Evolutionary conservation across 2,113 vertebrate species (phyloP).

Genomic region (Capreolus pygargus): DNA sequence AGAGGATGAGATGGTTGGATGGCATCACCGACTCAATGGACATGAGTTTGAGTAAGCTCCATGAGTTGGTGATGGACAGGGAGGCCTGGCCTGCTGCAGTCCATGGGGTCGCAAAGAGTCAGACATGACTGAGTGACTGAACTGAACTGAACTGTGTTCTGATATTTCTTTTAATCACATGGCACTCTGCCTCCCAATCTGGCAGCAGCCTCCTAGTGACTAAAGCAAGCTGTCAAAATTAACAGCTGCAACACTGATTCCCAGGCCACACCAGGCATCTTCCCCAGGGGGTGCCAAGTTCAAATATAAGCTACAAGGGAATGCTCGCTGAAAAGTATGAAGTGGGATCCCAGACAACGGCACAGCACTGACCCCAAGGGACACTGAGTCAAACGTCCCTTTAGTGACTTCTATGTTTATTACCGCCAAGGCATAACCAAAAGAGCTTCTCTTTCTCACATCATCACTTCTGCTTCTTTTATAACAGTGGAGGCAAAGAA

Average conservation of each 20-base stretch:
- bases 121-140: neutral
- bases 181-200: neutral
- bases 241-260: neutral
- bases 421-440: neutral
- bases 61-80: neutral
- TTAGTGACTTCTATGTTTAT: neutral
- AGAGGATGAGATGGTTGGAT: neutral
- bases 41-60: neutral
- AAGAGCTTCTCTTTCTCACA: neutral
- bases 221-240: neutral
- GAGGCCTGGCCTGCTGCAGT: neutral
- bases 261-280: neutral
- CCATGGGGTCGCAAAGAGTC: neutral
- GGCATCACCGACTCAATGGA: neutral
- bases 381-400: neutral
- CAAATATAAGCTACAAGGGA: neutral
- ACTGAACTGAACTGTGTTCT: neutral
- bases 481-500: neutral
- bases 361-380: rapidly evolving
- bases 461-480: neutral
- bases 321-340: neutral
- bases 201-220: neutral
- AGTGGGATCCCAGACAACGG: neutral
- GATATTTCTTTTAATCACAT: neutral
- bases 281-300: neutral